Evolutionary conservation across 2,888 invertebrate genomes (phyloP).

Genomic region (Aspidapion aeneum): DNA sequence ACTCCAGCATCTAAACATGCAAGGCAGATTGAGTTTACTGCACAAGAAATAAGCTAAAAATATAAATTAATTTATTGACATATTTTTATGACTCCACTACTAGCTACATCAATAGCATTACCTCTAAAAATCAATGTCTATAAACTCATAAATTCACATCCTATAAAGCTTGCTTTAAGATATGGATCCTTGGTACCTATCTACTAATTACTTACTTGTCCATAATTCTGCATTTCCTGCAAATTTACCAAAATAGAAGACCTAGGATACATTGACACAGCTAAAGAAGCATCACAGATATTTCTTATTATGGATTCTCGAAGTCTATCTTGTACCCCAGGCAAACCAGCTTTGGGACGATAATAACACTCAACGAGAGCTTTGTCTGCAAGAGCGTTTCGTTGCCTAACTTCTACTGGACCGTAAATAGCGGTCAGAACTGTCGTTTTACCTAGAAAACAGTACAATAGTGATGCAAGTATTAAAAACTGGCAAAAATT

Average conservation of each 20-base stretch:
- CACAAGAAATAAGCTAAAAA: slow-evolving; percentile 71
- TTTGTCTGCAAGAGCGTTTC: slow-evolving; percentile 73
- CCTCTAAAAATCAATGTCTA: too few species aligned
- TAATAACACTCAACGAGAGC: slow-evolving; percentile 77
- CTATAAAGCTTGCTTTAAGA: too few species aligned
- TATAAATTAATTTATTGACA: slow-evolving; percentile 25
- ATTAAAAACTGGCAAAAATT: too few species aligned
- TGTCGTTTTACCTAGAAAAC: slow-evolving; percentile 72
- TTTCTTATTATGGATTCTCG: slow-evolving; percentile 73
- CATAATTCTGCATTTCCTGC: slow-evolving; percentile 84
- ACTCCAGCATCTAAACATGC: slow-evolving; percentile 80
- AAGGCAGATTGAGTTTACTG: slow-evolving; percentile 78
- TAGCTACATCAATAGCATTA: slow-evolving; percentile 6
- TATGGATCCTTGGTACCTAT: too few species aligned
- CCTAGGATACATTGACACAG: slow-evolving; percentile 73
- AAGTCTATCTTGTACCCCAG: slow-evolving; percentile 66
- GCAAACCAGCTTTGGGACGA: slow-evolving; percentile 71
- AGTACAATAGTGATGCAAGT: too few species aligned
- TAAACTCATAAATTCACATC: slow-evolving; percentile 5
- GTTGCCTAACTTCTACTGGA: slow-evolving; percentile 73
- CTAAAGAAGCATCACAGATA: slow-evolving; percentile 71
- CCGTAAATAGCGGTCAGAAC: slow-evolving; percentile 78
- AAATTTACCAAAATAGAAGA: slow-evolving; percentile 74
- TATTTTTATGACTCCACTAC: not conserved
- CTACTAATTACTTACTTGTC: too few species aligned